These are phyloP conservation scores for Phrynocephalus vlangalii DNA, from an alignment of 2,797 vertebrate species.

Conservation along the genomic window DNA sequence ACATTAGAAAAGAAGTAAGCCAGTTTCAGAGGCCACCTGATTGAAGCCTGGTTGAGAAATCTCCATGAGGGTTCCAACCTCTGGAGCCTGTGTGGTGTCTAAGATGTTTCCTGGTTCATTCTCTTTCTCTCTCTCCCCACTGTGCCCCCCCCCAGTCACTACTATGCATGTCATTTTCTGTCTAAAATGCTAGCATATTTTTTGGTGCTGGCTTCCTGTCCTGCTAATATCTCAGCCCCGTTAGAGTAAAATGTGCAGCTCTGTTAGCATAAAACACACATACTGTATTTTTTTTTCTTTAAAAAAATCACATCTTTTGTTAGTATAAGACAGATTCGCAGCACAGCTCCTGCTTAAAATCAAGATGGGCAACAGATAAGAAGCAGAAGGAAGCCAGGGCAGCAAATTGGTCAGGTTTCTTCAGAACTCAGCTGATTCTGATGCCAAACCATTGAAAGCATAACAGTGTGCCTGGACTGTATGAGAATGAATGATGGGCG, in stretches of 20 bases:
- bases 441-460: conserved; percentile 13
- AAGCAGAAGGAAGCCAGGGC: not conserved
- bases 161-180: no score
- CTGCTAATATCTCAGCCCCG: not conserved
- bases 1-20: not conserved
- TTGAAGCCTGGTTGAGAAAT: not conserved
- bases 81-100: not conserved
- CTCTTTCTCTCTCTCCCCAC: not conserved
- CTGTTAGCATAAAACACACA: not conserved
- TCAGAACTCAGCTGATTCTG: not conserved
- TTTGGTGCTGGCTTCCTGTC: not conserved
- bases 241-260: not conserved
- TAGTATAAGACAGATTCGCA: not conserved
- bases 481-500: not conserved
- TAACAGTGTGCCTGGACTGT: not conserved
- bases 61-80: not conserved
- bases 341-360: not conserved
- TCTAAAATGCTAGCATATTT: not conserved
- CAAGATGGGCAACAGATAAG: not conserved
- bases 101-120: not conserved
- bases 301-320: not conserved
- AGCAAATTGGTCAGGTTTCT: not conserved
- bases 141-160: no score
- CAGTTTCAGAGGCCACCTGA: not conserved
- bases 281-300: not conserved